Percentiles rank a stretch among this genome's conserved stretches.
These are phyloP conservation scores for Apostichopus japonicus DNA, from an alignment of 35 echinoderm and acorn worm genomes.

Conservation along the genomic window DNA sequence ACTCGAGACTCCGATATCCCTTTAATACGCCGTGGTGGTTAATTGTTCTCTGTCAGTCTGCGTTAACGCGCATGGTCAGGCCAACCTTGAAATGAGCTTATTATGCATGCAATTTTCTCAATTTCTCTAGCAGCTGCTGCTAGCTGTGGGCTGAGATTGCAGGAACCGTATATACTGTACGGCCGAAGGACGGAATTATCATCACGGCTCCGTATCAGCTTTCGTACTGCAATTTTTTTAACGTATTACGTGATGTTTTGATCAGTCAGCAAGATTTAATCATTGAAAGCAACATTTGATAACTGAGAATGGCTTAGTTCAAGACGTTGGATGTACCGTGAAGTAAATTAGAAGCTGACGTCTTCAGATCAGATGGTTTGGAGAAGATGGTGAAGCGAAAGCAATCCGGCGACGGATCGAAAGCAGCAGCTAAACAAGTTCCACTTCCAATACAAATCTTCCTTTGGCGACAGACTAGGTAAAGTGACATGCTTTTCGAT, in stretches of 20 bases:
- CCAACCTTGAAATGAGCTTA: slow-evolving; percentile 37
- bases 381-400: slow-evolving; percentile 96
- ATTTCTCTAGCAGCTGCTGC: background rate
- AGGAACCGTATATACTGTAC: background rate
- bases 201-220: background rate
- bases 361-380: background rate
- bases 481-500: background rate
- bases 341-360: background rate
- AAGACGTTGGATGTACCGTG: background rate
- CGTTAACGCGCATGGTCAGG: background rate
- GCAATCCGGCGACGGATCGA: slow-evolving; percentile 74
- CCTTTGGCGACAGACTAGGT: slow-evolving; percentile 98
- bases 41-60: too few species aligned
- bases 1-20: too few species aligned
- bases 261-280: too few species aligned
- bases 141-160: background rate
- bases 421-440: slow-evolving; percentile 79
- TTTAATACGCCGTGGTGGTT: too few species aligned
- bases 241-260: background rate
- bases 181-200: background rate
- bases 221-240: background rate
- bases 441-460: slow-evolving; percentile 97
- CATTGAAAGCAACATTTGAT: too few species aligned
- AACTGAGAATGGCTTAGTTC: too few species aligned
- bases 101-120: slow-evolving; percentile 56